Conservation (phyloP, 1,140 invertebrate genomes). For the Lutraria rhynchaena region DNA sequence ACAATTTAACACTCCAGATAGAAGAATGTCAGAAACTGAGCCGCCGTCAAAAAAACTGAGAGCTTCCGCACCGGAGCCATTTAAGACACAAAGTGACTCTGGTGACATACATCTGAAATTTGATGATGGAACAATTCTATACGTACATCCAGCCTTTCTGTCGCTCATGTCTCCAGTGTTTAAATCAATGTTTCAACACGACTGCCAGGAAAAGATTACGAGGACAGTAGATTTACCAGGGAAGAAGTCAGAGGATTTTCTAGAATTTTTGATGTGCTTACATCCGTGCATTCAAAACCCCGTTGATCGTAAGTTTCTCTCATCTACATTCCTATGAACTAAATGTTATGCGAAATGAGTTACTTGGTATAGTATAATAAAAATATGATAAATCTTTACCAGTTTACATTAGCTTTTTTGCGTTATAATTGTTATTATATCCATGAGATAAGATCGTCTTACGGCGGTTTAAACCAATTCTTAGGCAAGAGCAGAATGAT, state of each 20-base stretch:
- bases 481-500: too few species aligned
- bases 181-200: constrained; percentile 26
- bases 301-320: constrained; percentile 14
- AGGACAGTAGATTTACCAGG: neutral
- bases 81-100: neutral
- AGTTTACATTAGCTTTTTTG: too few species aligned
- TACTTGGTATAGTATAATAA: too few species aligned
- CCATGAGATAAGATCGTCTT: too few species aligned
- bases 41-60: too few species aligned
- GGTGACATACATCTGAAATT: neutral
- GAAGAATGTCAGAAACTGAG: too few species aligned
- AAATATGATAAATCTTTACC: too few species aligned
- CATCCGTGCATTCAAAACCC: constrained; percentile 11
- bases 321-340: too few species aligned
- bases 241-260: neutral
- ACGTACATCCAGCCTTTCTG: constrained; percentile 6
- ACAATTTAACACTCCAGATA: too few species aligned
- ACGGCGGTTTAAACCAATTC: too few species aligned
- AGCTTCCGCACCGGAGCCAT: neutral
- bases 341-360: too few species aligned
- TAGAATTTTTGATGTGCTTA: constrained; percentile 6
- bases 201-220: constrained; percentile 15
- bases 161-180: constrained; percentile 32
- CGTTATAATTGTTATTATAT: too few species aligned
- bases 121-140: constrained; percentile 3